These are phyloP conservation scores for Plusia festucae DNA, from an alignment of 2,888 invertebrate species.

Conservation along the genomic window DNA sequence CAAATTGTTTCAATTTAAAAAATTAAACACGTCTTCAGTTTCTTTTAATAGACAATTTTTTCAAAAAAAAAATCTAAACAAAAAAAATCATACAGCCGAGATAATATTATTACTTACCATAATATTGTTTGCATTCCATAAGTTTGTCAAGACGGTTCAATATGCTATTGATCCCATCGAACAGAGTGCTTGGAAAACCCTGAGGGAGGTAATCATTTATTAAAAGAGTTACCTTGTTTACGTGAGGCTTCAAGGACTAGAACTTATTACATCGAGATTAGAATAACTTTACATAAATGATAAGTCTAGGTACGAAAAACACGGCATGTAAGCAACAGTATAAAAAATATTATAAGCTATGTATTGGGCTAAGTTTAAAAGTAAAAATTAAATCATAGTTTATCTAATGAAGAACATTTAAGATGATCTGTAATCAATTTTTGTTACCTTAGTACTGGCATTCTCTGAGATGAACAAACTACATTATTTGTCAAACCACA, in stretches of 20 bases:
- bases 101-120: neutral
- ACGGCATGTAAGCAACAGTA: too few species aligned
- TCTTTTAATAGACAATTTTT: too few species aligned
- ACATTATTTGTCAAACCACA: neutral
- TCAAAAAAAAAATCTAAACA: too few species aligned
- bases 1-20: too few species aligned
- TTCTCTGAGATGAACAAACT: neutral
- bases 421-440: too few species aligned
- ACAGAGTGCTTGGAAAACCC: constrained; percentile 46
- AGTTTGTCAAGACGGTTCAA: constrained; percentile 13
- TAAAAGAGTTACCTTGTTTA: constrained; percentile 17
- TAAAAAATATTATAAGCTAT: too few species aligned
- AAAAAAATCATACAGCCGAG: neutral
- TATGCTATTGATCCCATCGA: constrained; percentile 47
- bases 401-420: too few species aligned
- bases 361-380: too few species aligned
- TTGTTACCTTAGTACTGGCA: too few species aligned
- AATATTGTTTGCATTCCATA: constrained; percentile 19
- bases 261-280: neutral
- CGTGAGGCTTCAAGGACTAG: neutral
- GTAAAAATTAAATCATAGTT: too few species aligned
- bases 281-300: neutral
- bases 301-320: too few species aligned
- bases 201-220: constrained; percentile 40
- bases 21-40: too few species aligned